Base-by-base conservation (phyloP, 2,888 invertebrate genomes). In the Terebella lapidaria region DNA sequence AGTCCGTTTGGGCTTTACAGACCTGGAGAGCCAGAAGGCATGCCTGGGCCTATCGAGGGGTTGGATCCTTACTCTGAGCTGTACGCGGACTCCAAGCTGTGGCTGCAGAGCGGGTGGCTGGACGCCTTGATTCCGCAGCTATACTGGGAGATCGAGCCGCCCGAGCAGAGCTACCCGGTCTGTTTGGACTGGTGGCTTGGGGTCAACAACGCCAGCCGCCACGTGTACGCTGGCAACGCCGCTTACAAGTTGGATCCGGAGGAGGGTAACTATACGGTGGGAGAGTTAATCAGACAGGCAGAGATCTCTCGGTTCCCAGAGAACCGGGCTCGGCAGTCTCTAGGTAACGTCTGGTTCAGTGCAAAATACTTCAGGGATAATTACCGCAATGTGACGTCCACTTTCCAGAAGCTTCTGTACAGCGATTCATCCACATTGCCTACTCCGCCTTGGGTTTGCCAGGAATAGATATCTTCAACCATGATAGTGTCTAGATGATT, bases 101-200 rank as follows among this genome's bases (percentile, higher is more conserved):
- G 77, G 77, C 58, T 76, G 26, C 56, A 66, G 54, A 60, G 71
- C n/a, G 76, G 75, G 0, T 74, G 75, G 74, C 58, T 77, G 42
- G 77, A 77, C 57, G 74, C 72, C 58, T 54, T 76, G 3, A 57
- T 72, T 0, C 77, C 77, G 4, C 77, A 77, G 62, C 66, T 77
- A 2, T 77, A 77, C 67, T 77, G 77, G 77, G 25, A 59, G 52
- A 74, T 75, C 27, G 73, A 74, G 58, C 71, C 75, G 3, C 70
- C 73, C 0, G 69, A 66, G 24, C 77, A 77, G n/a, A n/a, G n/a
- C n/a, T n/a, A n/a, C n/a, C n/a, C n/a, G n/a, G n/a, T n/a, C n/a
- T n/a, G n/a, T n/a, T n/a, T n/a, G n/a, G n/a, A n/a, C n/a, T n/a
- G n/a, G n/a, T n/a, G n/a, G n/a, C n/a, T n/a, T n/a, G n/a, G n/a